phyloP scores from a whole-genome alignment of 2,888 invertebrate species.

The Polietes domitor region DNA sequence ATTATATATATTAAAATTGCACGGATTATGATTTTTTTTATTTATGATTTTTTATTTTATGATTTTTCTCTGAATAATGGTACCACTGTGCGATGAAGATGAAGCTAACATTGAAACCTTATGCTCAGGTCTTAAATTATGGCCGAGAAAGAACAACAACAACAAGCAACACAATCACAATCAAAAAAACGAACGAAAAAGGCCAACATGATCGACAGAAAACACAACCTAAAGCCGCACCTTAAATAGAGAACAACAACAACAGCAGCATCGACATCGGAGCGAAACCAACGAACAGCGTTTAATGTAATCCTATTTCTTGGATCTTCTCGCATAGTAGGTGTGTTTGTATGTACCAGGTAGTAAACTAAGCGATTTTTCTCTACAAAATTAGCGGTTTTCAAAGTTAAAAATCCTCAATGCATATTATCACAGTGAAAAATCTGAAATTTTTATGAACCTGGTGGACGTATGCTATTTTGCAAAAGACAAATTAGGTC shows the following conservation, averaged over 20 bases:
- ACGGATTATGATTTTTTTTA: no score
- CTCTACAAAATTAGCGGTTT: not conserved
- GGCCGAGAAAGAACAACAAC: constrained; percentile 38
- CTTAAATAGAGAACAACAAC: constrained; percentile 26
- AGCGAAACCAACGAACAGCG: constrained; percentile 19
- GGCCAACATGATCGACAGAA: constrained; percentile 46
- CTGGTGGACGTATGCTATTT: no score
- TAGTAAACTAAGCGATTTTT: constrained; percentile 15
- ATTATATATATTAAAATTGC: no score
- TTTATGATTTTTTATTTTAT: no score
- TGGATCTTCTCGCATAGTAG: constrained; percentile 24
- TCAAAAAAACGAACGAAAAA: constrained; percentile 23
- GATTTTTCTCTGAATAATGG: no score
- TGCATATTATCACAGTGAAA: no score
- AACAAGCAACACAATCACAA: not conserved
- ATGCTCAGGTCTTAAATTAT: constrained; percentile 41
- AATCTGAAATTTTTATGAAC: no score
- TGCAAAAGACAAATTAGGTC: no score
- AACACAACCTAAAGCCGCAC: constrained; percentile 37
- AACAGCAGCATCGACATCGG: constrained; percentile 25
- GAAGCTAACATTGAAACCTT: constrained; percentile 21
- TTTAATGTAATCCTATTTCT: constrained; percentile 28
- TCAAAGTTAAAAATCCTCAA: no score
- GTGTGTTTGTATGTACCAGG: not conserved
- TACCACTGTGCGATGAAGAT: not conserved